phyloP scores from a whole-genome alignment of 2,113 vertebrate species.

The Cardinalis cardinalis region DNA sequence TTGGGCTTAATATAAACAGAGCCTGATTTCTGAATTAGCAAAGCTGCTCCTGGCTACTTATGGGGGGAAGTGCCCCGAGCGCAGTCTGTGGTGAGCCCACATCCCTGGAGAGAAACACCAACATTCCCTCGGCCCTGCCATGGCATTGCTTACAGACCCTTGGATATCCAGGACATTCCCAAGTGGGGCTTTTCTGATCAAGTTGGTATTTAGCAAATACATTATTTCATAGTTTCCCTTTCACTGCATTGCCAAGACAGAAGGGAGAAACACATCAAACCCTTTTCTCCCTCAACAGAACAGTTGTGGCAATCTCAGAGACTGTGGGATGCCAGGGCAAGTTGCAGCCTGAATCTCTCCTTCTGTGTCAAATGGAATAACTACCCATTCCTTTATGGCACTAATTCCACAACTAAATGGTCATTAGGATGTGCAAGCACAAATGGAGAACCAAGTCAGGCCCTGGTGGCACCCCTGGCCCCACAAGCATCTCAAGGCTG shows the following conservation, averaged over 20 bases:
- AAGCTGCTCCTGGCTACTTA: slow-evolving; percentile 52
- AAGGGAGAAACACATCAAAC: neutral
- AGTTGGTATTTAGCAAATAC: neutral
- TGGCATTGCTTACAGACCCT: neutral
- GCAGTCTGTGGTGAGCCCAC: neutral
- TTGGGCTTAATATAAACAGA: slow-evolving; percentile 56
- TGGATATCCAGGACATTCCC: neutral
- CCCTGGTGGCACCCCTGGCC: neutral
- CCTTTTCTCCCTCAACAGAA: neutral
- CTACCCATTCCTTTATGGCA: neutral
- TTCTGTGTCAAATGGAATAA: neutral
- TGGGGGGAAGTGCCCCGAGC: neutral
- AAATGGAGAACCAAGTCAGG: neutral
- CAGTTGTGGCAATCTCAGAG: neutral
- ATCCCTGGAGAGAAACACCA: neutral
- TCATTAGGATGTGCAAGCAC: neutral
- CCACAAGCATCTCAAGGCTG: neutral
- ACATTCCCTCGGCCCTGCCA: neutral
- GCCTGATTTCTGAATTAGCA: slow-evolving; percentile 46
- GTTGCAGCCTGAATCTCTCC: slow-evolving; percentile 9
- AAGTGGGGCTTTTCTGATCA: neutral
- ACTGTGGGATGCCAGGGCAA: neutral
- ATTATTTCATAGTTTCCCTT: neutral
- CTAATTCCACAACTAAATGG: neutral
- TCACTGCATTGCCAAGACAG: neutral